Conservation (phyloP, 2,888 invertebrate genomes). For the Leptopilina myrica region DNA sequence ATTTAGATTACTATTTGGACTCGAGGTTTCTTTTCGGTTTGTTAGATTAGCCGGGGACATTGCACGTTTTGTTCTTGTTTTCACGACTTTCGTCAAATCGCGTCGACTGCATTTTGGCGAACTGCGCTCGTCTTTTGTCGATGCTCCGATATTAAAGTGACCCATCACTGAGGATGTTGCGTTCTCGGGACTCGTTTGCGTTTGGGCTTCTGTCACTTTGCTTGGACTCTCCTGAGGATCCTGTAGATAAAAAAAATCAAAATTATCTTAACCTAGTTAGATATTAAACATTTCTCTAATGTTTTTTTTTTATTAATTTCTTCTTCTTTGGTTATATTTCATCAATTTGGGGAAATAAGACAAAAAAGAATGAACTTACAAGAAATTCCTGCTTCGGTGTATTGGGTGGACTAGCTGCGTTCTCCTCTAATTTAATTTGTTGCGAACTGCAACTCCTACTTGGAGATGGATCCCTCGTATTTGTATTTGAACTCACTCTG, state of each 20-base stretch:
- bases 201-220: conserved; percentile 77
- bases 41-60: conserved; percentile 76
- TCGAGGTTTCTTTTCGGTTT: conserved; percentile 65
- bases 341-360: no score
- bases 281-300: no score
- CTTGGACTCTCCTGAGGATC: conserved; percentile 73
- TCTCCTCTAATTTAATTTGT: conserved; percentile 78
- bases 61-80: conserved; percentile 75
- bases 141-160: conserved; percentile 81
- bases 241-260: conserved; percentile 55
- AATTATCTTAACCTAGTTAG: background rate
- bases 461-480: conserved; percentile 79
- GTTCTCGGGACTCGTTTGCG: conserved; percentile 79
- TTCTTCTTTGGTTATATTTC: no score
- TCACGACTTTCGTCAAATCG: conserved; percentile 76
- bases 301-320: no score
- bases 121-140: conserved; percentile 79
- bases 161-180: conserved; percentile 75
- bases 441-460: conserved; percentile 79
- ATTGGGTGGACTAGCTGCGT: conserved; percentile 76
- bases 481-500: conserved; percentile 75
- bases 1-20: conserved; percentile 70
- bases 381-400: conserved; percentile 76
- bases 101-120: conserved; percentile 80
- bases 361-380: conserved; percentile 53